phyloP scores from a whole-genome alignment of 2,888 invertebrate species.

The Brassicogethes aeneus region DNA sequence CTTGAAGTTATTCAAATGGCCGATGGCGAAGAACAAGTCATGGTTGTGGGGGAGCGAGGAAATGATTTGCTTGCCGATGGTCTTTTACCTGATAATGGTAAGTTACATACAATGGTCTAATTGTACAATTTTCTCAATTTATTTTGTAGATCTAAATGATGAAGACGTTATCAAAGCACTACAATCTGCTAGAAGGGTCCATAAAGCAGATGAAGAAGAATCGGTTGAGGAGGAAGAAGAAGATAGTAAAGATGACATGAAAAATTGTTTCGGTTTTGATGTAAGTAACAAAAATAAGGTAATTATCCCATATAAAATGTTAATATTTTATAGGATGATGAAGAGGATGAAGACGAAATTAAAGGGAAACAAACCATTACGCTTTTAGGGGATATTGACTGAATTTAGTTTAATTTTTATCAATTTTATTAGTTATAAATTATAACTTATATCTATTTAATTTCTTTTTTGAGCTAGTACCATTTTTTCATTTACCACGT shows the following conservation, averaged over 20 bases:
- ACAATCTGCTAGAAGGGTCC: slow-evolving; percentile 34
- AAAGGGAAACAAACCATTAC: slow-evolving; percentile 34
- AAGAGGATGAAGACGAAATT: slow-evolving; percentile 36
- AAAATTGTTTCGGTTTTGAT: slow-evolving; percentile 78
- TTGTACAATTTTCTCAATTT: slow-evolving; percentile 5
- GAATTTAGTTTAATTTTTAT: no score
- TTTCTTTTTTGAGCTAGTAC: not conserved
- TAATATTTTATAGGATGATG: slow-evolving; percentile 30
- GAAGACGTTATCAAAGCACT: slow-evolving; percentile 41
- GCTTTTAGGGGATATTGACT: slow-evolving; percentile 31
- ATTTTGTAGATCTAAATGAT: slow-evolving; percentile 37
- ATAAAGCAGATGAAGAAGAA: slow-evolving; percentile 28
- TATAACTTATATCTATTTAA: no score
- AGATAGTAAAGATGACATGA: slow-evolving; percentile 46
- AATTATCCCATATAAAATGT: slow-evolving; percentile 3
- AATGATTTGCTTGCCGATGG: slow-evolving; percentile 37
- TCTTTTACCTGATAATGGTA: slow-evolving; percentile 35
- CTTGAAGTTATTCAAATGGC: slow-evolving; percentile 76
- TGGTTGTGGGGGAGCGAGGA: slow-evolving; percentile 47
- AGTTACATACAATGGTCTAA: slow-evolving; percentile 7
- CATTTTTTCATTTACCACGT: no score
- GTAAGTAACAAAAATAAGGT: slow-evolving; percentile 46
- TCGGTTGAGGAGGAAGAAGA: slow-evolving; percentile 27
- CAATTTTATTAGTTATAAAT: no score
- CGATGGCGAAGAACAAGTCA: slow-evolving; percentile 57